phyloP scores from a whole-genome alignment of 2,888 invertebrate species.

The Tetrapedia diversipes region DNA sequence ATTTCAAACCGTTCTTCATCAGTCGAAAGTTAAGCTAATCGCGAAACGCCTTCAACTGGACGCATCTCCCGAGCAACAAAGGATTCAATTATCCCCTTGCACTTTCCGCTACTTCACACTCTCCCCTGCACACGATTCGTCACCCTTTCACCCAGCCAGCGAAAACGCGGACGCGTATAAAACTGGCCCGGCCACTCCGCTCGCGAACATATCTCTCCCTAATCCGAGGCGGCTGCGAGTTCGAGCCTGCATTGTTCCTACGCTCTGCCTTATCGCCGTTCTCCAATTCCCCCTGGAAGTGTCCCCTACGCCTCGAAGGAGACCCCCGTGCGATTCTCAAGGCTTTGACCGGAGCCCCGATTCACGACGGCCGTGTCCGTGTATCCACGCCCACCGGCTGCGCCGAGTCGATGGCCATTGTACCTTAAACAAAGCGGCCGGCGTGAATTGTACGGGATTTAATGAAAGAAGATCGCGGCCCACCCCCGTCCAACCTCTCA shows the following conservation, averaged over 20 bases:
- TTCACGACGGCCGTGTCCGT: conserved; percentile 73
- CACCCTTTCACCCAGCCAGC: not conserved
- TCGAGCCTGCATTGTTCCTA: conserved; percentile 60
- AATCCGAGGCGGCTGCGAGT: conserved; percentile 52
- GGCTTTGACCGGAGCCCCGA: conserved; percentile 64
- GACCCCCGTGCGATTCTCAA: conserved; percentile 54
- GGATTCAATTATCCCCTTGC: not conserved
- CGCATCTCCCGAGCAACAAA: not conserved
- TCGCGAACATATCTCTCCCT: conserved; percentile 41
- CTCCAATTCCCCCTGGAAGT: conserved; percentile 60
- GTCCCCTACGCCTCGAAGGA: conserved; percentile 53
- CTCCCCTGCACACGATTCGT: not conserved
- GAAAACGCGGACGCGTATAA: conserved; percentile 7
- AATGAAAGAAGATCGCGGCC: conserved; percentile 75
- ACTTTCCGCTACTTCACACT: not conserved
- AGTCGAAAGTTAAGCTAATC: too few species aligned
- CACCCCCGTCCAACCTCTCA: too few species aligned
- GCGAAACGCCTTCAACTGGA: not conserved
- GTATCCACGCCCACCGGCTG: conserved; percentile 73
- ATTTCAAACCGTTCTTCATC: too few species aligned
- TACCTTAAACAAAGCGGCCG: conserved; percentile 77
- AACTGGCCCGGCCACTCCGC: conserved; percentile 31
- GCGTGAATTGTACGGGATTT: conserved; percentile 76
- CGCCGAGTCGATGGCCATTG: conserved; percentile 78
- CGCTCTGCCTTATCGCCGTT: conserved; percentile 63